A percentile compares a stretch with the other conserved stretches of the same genome.
Evolutionary conservation across 2,797 vertebrate genomes (phyloP).

Genomic region (Myripristis jacobus): DNA sequence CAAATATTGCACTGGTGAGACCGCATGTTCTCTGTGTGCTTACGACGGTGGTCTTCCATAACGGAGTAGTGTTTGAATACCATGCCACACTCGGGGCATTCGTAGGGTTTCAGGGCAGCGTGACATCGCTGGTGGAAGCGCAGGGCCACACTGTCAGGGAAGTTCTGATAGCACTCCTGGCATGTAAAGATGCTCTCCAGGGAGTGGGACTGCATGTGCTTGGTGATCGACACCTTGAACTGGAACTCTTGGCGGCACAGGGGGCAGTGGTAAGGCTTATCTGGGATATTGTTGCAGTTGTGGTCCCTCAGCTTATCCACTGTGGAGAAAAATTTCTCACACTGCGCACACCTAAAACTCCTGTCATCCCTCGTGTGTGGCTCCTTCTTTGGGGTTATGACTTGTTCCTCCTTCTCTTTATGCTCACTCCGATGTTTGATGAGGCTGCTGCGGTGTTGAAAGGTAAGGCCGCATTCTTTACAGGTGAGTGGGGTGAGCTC

Average conservation of each 20-base stretch:
- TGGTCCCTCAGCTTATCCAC: slow-evolving; percentile 77
- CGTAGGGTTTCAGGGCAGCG: slow-evolving; percentile 82
- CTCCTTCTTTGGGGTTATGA: slow-evolving; percentile 57
- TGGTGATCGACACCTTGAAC: slow-evolving; percentile 80
- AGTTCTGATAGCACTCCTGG: slow-evolving; percentile 83
- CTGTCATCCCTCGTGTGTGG: slow-evolving; percentile 29
- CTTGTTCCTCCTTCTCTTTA: slow-evolving; percentile 67
- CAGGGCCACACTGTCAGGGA: slow-evolving; percentile 69
- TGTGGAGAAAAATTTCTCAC: slow-evolving; percentile 71
- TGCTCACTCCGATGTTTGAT: slow-evolving; percentile 85
- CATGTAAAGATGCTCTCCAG: slow-evolving; percentile 77
- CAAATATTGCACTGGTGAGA: slow-evolving; percentile 82
- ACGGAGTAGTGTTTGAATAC: slow-evolving; percentile 85
- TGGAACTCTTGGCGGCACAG: slow-evolving; percentile 86
- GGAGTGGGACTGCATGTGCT: slow-evolving; percentile 85
- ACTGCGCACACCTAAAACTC: slow-evolving; percentile 77
- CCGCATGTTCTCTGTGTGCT: slow-evolving; percentile 70
- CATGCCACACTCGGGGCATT: slow-evolving; percentile 85
- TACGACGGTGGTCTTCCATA: slow-evolving; percentile 86
- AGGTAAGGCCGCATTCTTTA: slow-evolving; percentile 85
- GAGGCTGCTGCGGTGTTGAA: slow-evolving; percentile 85
- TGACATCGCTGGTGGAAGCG: slow-evolving; percentile 84
- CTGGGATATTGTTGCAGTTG: slow-evolving; percentile 72
- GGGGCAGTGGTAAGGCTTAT: slow-evolving; percentile 86
- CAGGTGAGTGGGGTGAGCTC: slow-evolving; percentile 84